Evolutionary conservation across 2,888 invertebrate genomes (phyloP).

Genomic region (Diachrysia chrysitis): DNA sequence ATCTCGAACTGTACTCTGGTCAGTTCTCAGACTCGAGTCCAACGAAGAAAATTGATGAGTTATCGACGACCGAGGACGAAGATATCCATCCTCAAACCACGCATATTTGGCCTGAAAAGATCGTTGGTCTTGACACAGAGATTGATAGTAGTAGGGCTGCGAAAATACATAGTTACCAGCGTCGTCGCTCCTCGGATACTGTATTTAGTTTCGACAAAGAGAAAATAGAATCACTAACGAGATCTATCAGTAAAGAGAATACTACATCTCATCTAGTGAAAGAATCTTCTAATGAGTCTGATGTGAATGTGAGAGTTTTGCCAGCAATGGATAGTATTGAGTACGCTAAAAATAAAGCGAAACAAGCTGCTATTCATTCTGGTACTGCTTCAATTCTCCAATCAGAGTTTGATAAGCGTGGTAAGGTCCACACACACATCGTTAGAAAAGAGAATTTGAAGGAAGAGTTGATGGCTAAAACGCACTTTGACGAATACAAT

Average conservation of each 20-base stretch:
- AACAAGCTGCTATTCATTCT: slow-evolving; percentile 70
- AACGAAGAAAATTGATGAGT: slow-evolving; percentile 80
- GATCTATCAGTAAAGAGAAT: slow-evolving; percentile 84
- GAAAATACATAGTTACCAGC: slow-evolving; percentile 87
- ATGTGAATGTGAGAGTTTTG: slow-evolving; percentile 83
- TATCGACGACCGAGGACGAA: slow-evolving; percentile 87
- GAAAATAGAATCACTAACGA: slow-evolving; percentile 92
- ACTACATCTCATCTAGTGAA: slow-evolving; percentile 80
- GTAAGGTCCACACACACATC: slow-evolving; percentile 79
- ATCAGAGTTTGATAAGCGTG: slow-evolving; percentile 90
- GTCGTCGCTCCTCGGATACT: slow-evolving; percentile 92
- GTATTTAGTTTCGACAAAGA: slow-evolving; percentile 94
- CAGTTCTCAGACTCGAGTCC: slow-evolving; percentile 79
- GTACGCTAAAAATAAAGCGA: slow-evolving; percentile 88
- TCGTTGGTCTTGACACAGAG: slow-evolving; percentile 86
- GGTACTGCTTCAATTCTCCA: slow-evolving; percentile 88
- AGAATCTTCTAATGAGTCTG: slow-evolving; percentile 87
- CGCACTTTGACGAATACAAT: slow-evolving; percentile 92
- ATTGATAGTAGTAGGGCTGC: slow-evolving; percentile 82
- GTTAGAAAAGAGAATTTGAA: slow-evolving; percentile 89
- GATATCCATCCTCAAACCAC: slow-evolving; percentile 85
- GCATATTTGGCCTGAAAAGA: slow-evolving; percentile 89
- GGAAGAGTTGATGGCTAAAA: slow-evolving; percentile 91
- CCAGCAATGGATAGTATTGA: slow-evolving; percentile 89
- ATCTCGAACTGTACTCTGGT: slow-evolving; percentile 89